Percentiles rank a stretch among this genome's conserved stretches.
phyloP scores from a whole-genome alignment of 2,113 vertebrate genomes.

The Heterochromis multidens region DNA sequence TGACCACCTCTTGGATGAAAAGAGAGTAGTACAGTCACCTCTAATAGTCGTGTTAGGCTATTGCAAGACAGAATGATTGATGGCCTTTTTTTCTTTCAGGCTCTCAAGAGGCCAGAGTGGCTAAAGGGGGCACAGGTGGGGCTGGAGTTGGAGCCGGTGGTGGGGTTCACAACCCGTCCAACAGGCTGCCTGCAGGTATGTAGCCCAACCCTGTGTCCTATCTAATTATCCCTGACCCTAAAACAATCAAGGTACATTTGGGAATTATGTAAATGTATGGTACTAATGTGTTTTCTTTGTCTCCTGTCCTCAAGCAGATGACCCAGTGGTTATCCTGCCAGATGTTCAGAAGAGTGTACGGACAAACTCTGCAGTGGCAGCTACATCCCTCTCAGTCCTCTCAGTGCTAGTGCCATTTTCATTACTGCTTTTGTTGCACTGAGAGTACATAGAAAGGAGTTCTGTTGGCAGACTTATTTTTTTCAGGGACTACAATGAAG shows the following conservation, averaged over 20 bases:
- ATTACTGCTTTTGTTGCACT: conserved; percentile 72
- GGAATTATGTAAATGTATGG: not conserved
- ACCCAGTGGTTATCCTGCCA: conserved; percentile 75
- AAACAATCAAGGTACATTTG: not conserved
- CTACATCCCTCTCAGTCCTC: conserved; percentile 58
- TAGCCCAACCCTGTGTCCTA: not conserved
- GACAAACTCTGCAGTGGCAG: conserved; percentile 68
- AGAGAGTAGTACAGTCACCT: not conserved
- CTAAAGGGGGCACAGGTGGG: conserved; percentile 59
- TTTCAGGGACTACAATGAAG: conserved; percentile 64
- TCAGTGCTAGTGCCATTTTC: conserved; percentile 76
- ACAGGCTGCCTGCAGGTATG: conserved; percentile 78
- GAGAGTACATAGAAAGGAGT: conserved; percentile 49
- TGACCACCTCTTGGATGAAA: not conserved
- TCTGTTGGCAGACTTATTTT: conserved; percentile 20
- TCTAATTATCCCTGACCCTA: conserved; percentile 33
- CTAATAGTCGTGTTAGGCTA: not conserved
- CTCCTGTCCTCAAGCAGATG: conserved; percentile 74
- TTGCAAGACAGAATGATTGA: not conserved
- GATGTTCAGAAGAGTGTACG: conserved; percentile 82
- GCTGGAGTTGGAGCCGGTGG: conserved; percentile 46
- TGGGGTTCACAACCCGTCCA: conserved; percentile 73
- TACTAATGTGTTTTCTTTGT: conserved; percentile 13
- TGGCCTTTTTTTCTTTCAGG: conserved; percentile 51
- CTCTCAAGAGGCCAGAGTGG: conserved; percentile 74